Base-by-base conservation (phyloP, 2,113 vertebrate genomes). In the Forbesichthys papilliferus region DNA sequence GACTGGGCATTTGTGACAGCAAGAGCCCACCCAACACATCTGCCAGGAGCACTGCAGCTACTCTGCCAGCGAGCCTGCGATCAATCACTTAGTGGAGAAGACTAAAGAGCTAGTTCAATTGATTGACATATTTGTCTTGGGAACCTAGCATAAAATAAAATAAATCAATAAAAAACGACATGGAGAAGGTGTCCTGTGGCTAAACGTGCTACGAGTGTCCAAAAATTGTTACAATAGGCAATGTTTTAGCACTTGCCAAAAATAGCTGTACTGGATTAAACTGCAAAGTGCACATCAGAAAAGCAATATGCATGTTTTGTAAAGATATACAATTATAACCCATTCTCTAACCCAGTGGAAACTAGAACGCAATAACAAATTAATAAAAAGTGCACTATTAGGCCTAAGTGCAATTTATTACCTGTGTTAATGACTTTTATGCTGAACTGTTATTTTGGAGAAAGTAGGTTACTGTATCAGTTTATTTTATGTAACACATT, bases 1-100 rank as follows among this genome's bases (percentile, higher is more conserved):
- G 91, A 92, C 91, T 90, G 89, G 91, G 83, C 89, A 91, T 92
- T 91, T 91, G 90, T 90, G 90, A 88, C 89, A 87, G 87, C 84
- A 77, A 81, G 85, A 87, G 86, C 83, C 73, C 87, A 81, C 81
- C 79, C 83, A 84, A 78, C 84, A 88, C 87, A 91, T 90, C 87
- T 90, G 88, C 89, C 78, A 69, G 74, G 71, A 81, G 88, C 62
- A 74, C 72, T 51, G 73, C 18, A 27, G 72, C 76, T 85, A 20
- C 84, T 75, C 71, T 78, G 82, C 73, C 79, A 78, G 60, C 69
- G 72, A 74, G 78, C 77, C 86, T 71, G 69, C 65, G 85, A 90
- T 91, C 88, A 91, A 88, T 91, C 86, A 90, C 83, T 82, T 76
- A 71, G 33, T 46, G 81, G 61, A 73, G 64, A 77, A 78, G 63